Base-by-base conservation (phyloP, 2,797 vertebrate species). In the Sylvia borin region DNA sequence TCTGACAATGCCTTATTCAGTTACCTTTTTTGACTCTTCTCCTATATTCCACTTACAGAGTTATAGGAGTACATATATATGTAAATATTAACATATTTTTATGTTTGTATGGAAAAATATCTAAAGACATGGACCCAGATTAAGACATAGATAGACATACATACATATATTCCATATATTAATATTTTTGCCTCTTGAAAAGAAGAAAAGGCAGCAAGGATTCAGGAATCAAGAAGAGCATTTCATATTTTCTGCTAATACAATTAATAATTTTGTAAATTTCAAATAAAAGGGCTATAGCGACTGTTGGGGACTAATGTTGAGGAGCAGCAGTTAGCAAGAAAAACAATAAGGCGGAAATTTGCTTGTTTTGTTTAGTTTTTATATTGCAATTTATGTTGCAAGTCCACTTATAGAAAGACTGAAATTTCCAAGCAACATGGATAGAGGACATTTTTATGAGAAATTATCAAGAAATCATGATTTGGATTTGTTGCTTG, bases 401-500 rank as follows among this genome's bases (percentile, higher is more conserved):
- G 40, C 40, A 40, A 40, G 16, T 71, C 74, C 15, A 67, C 16
- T 85, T 92, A 45, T 16, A 84, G 16, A 45, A 78, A 85, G 24
- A 61, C 29, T 70, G 48, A 82, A 11, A 77, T 93, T 92, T 94
- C 57, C 29, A 62, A 82, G 38, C 21, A 45, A 81, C 27, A 20
- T 13, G 20, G 16, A 43, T 48, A 80, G 61, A 31, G 40, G 32
- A 54, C 73, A 53, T 53, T 89, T 62, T 64, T 42, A 53, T 75
- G 42, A 82, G 27, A 84, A 79, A 67, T 82, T 31, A 51, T 54
- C 61, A 48, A 29, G 71, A 82, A 89, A 89, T 91, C 66, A 88
- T 85, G 92, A 91, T 34, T 94, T 95, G 66, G 73, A 90, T 96
- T 90, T 96, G 78, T 43, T 95, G 73, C 38, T 93, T 91, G 29